Evolutionary conservation across 2,888 invertebrate genomes (phyloP).

Genomic region (Tenthredo scrophulariae): DNA sequence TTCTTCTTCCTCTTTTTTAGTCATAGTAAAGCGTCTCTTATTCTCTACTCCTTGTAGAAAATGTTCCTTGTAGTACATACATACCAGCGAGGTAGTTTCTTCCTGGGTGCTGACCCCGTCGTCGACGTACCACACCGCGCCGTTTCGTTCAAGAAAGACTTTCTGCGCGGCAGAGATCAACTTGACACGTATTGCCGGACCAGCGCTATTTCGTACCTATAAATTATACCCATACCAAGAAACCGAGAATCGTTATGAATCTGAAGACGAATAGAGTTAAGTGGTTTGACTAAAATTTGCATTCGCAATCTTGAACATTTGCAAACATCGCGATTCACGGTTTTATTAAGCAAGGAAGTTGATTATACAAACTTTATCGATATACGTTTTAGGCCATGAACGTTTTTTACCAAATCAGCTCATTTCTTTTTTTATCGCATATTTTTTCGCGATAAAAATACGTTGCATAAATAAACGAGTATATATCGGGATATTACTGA

Average conservation of each 20-base stretch:
- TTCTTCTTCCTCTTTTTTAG: neutral
- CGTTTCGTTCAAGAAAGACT: conserved; percentile 40
- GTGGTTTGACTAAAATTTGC: neutral
- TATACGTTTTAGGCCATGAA: neutral
- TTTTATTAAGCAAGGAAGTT: neutral
- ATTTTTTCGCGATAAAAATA: neutral
- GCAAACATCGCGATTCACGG: neutral
- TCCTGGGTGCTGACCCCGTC: conserved; percentile 61
- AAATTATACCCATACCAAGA: conserved; percentile 1
- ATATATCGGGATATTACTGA: conserved; percentile 1
- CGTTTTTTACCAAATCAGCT: neutral
- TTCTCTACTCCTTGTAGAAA: neutral
- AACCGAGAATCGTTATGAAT: neutral
- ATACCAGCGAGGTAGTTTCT: conserved; percentile 44
- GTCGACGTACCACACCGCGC: conserved; percentile 53
- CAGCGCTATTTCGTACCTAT: neutral
- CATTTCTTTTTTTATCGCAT: neutral
- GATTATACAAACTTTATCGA: neutral
- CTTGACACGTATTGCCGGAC: conserved; percentile 22
- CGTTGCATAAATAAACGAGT: neutral
- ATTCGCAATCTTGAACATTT: neutral
- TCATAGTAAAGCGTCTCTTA: neutral
- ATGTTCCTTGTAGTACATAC: conserved; percentile 8
- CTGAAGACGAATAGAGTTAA: neutral
- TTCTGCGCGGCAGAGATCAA: conserved; percentile 59